Evolutionary conservation across 1,140 invertebrate genomes (phyloP), one percentile per base, ranked within the genome.

Genomic region (Listronotus oregonensis): DNA sequence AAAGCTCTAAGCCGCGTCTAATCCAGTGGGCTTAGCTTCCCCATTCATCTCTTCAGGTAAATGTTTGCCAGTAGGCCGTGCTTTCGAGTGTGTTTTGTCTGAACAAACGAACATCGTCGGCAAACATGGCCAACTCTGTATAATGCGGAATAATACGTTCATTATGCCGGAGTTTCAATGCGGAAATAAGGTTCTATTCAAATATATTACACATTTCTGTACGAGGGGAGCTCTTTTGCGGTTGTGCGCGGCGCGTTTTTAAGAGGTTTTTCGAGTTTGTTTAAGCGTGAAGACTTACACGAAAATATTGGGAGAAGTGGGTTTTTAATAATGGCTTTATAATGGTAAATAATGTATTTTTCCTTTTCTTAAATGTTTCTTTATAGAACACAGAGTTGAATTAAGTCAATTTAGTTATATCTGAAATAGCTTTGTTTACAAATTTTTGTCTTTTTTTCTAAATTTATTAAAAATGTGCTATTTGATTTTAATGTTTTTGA

Each of bases 181-280:
- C 66, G 66, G 66, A 68, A 68, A 68, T 63, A 64, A 63, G 56
- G 42, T 37, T 60, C 61, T 61, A 68, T 68, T 68, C 60, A 68
- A 56, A 62, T 50, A 68, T 57, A 37, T 17, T 50, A 32, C 21
- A 57, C 37, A n/a, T 54, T 12, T 56, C 34, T 17, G 47, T 12
- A 31, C 31, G 32, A 39, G 40, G 12, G 50, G 39, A 27, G 44
- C 27, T 12, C 15, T 31, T 42, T 8, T 42, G 55, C 21, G 39
- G 55, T 57, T 40, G 18, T 10, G 4, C 9, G 3, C 44, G 17
- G 44, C 44, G 17, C 21, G 21, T 27, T 57, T 57, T 40, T 21
- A 34, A 46, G 51, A 37, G 51, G 14, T 39, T 32, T 32, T 54
- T 54, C 7, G 12, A 14, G 43, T 57, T 14, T 40, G 40, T 57